Evolutionary conservation across 1,140 invertebrate genomes (phyloP), one percentile per base, ranked within the genome.

Genomic region (Himalopsyche phryganea): DNA sequence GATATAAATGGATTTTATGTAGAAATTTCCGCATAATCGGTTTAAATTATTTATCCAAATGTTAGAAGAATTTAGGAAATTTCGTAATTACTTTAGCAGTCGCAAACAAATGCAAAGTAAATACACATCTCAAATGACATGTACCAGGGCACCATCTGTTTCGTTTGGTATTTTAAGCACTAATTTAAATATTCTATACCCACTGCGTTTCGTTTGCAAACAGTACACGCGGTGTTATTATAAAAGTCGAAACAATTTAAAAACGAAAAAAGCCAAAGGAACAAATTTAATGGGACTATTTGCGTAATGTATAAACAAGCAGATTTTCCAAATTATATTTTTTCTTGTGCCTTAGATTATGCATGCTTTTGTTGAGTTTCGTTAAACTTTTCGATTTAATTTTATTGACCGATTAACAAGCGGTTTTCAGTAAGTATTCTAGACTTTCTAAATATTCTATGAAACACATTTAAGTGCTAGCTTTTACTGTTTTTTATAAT

Each of bases 81-180:
- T 28, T 28, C 9, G 23, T 28, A 28, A 28, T 28, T 28, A 9
- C 9, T 28, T 28, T 28, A 28, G 23, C 23, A 3, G 3, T 3
- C 23, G 23, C 23, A 28, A 28, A 28, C 23, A 28, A 28, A 28
- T 28, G 9, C 53, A 45, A 56, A 56, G 48, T 56, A 56, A 46
- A 56, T 45, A 56, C 53, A 56, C 47, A 56, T 56, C 53, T 56
- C 53, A 45, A 48, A 46, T 56, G 53, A 56, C 53, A 56, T 20
- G 23, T 28, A 38, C 32, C 40, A 46, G 44, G 50, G 58, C 50
- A 53, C 58, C 58, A 60, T 60, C 44, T 60, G 58, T 53, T 60
- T 41, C 50, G 33, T 53, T 60, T 19, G 58, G 56, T 58, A 58
- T 58, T 58, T 60, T 60, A 53, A 60, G 50, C 50, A 46, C 58